A percentile compares a stretch with the other conserved stretches of the same genome.
phyloP scores from a whole-genome alignment of 2,113 vertebrate genomes.

The Entosphenus tridentatus region DNA sequence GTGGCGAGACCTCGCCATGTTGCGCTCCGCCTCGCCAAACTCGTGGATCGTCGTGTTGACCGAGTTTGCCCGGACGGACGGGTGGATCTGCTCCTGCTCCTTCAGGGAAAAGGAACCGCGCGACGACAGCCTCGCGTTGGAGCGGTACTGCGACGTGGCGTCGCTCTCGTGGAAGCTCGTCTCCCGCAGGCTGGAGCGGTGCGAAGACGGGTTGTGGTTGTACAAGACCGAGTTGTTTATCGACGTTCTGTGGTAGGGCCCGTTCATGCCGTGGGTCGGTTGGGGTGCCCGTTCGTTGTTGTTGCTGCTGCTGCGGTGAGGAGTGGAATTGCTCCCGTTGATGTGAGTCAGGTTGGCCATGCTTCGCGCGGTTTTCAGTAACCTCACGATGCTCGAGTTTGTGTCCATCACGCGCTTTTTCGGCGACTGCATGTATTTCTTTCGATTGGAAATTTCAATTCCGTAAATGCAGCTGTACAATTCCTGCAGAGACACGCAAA shows the following conservation, averaged over 20 bases:
- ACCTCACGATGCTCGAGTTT: not conserved
- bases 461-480: conserved; percentile 5
- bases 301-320: not conserved
- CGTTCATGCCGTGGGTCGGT: conserved; percentile 5
- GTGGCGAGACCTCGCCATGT: not conserved
- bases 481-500: not conserved
- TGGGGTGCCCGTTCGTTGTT: not conserved
- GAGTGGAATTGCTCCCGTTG: conserved; percentile 1
- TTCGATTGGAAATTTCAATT: not conserved
- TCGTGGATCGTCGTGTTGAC: conserved; percentile 5
- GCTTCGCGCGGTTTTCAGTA: conserved; percentile 4
- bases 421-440: conserved; percentile 5
- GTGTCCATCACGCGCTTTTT: conserved; percentile 4
- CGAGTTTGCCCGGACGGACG: not conserved
- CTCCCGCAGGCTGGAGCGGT: conserved; percentile 4
- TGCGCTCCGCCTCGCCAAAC: not conserved
- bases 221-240: not conserved
- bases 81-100: not conserved
- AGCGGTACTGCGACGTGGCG: not conserved
- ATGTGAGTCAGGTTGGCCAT: conserved; percentile 3
- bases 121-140: not conserved
- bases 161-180: not conserved
- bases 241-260: conserved; percentile 1
- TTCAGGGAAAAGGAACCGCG: not conserved
- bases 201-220: conserved; percentile 4